Percentiles rank a stretch among this genome's conserved stretches.
These are phyloP conservation scores for Polydrusus pterygomalis DNA, from an alignment of 2,888 invertebrate species.

Conservation along the genomic window DNA sequence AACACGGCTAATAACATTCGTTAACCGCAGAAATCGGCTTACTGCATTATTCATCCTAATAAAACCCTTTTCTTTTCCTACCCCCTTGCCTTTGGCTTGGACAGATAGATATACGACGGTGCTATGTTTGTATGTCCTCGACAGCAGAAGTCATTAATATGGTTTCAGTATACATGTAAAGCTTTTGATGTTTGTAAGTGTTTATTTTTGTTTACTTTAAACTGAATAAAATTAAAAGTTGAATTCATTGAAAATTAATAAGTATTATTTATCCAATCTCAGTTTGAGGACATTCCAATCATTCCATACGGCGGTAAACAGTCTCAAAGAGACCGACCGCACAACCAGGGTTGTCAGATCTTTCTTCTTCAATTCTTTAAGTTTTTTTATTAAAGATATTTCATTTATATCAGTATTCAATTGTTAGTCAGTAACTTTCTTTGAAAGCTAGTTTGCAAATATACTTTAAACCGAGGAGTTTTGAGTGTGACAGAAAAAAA, in stretches of 20 bases:
- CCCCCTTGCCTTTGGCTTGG: slow-evolving; percentile 15
- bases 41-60: slow-evolving; percentile 7
- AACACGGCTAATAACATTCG: slow-evolving; percentile 15
- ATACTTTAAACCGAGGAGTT: no score
- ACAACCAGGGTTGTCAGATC: no score
- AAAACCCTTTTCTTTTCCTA: slow-evolving; percentile 12
- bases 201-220: background rate
- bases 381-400: no score
- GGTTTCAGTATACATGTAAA: slow-evolving; percentile 17
- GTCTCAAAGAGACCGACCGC: no score
- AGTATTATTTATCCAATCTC: no score
- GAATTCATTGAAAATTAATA: background rate
- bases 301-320: no score
- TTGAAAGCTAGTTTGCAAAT: no score
- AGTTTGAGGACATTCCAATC: no score
- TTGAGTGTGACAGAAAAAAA: no score
- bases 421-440: no score
- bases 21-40: slow-evolving; percentile 20
- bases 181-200: background rate
- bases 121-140: slow-evolving; percentile 19
- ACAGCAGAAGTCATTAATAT: slow-evolving; percentile 8
- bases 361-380: no score
- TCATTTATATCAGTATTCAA: no score
- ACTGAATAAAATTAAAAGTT: background rate
- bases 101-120: slow-evolving; percentile 9